phyloP scores from a whole-genome alignment of 2,113 vertebrate species.

The Rostratula benghalensis region DNA sequence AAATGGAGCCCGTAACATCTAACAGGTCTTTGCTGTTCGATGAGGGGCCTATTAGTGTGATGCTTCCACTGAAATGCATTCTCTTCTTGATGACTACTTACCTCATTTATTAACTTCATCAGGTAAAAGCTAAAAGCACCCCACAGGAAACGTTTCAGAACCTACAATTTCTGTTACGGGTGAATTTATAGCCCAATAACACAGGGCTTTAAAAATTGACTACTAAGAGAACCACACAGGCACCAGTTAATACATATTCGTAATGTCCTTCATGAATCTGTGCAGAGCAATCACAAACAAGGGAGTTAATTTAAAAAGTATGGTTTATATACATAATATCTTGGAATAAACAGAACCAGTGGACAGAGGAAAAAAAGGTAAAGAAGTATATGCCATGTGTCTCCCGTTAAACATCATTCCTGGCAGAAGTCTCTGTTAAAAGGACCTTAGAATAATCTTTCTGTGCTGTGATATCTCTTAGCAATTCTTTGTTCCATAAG shows the following conservation, averaged over 20 bases:
- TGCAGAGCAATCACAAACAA: neutral
- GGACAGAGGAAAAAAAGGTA: neutral
- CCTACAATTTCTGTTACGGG: neutral
- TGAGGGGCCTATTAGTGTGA: neutral
- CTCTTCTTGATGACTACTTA: neutral
- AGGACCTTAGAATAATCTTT: neutral
- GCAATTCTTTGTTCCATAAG: neutral
- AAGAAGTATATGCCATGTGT: neutral
- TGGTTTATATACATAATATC: neutral
- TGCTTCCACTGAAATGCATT: neutral
- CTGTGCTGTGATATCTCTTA: neutral
- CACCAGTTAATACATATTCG: neutral
- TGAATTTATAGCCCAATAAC: neutral
- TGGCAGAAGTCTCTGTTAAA: neutral
- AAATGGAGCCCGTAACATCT: neutral
- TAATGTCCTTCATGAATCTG: neutral
- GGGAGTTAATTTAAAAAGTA: neutral
- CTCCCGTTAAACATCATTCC: neutral
- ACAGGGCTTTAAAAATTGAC: neutral
- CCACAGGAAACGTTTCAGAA: slow-evolving; percentile 20
- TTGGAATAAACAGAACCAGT: neutral
- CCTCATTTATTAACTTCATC: slow-evolving; percentile 10
- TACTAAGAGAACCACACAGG: neutral
- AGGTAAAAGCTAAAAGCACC: neutral
- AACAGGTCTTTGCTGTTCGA: accelerated